Evolutionary conservation across 2,797 vertebrate species (phyloP).

Genomic region (Gadopsis marmoratus): DNA sequence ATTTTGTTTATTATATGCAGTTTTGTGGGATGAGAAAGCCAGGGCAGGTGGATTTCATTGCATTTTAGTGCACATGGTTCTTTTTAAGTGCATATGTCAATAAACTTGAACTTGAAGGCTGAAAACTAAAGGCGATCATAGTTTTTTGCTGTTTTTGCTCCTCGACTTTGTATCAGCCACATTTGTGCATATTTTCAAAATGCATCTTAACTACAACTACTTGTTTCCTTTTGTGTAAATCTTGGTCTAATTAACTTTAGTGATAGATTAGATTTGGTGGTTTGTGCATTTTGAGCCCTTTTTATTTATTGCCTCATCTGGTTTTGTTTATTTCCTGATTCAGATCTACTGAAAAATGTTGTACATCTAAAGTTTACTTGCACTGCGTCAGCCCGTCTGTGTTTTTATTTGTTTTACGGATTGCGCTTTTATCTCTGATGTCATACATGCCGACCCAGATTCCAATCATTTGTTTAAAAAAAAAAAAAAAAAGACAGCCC

Average conservation of each 20-base stretch:
- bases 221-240: neutral
- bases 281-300: neutral
- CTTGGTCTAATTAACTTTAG: neutral
- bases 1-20: no score
- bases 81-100: no score
- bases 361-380: neutral
- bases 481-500: neutral
- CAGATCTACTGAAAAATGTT: neutral
- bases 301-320: neutral
- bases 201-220: neutral
- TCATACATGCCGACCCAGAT: neutral
- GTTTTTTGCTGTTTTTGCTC: neutral
- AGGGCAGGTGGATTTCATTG: no score
- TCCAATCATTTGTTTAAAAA: neutral
- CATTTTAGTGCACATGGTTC: no score
- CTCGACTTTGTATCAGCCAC: neutral
- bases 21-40: no score
- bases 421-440: neutral
- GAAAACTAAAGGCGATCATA: neutral
- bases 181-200: neutral
- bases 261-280: neutral
- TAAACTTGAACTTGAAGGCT: no score
- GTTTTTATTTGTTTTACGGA: neutral
- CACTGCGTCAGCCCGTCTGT: neutral
- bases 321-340: slow-evolving; percentile 15